phyloP scores from a whole-genome alignment of 2,113 vertebrate genomes.

The Python bivittatus region DNA sequence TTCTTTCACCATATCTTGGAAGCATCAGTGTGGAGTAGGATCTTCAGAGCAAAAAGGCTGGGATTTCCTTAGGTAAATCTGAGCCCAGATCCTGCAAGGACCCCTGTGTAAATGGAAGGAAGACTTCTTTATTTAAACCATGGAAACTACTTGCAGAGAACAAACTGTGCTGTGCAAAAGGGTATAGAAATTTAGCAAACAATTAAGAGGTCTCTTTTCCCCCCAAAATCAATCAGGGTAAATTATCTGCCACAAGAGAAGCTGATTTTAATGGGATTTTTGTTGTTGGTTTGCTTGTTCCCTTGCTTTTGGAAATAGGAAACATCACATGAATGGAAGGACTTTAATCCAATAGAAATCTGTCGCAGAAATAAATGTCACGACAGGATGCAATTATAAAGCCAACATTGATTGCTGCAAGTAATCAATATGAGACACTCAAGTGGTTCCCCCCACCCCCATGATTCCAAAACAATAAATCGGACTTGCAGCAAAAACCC shows the following conservation, averaged over 20 bases:
- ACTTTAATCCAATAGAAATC: background rate
- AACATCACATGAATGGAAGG: constrained; percentile 35
- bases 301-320: constrained; percentile 24
- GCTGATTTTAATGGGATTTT: constrained; percentile 47
- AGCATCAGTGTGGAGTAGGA: too few relatives aligned
- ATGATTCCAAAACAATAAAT: background rate
- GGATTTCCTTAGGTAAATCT: too few relatives aligned
- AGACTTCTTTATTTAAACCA: background rate
- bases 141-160: constrained; percentile 17
- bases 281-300: constrained; percentile 35
- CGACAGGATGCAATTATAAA: constrained; percentile 40
- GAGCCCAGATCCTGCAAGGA: background rate
- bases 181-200: constrained; percentile 34
- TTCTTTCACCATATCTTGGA: background rate
- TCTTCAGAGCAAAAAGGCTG: background rate
- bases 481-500: too few relatives aligned
- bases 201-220: background rate
- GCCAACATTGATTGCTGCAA: constrained; percentile 38
- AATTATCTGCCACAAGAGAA: constrained; percentile 42
- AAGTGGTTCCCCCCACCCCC: background rate
- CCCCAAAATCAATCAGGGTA: background rate
- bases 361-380: constrained; percentile 17
- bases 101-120: background rate
- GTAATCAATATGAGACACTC: background rate
- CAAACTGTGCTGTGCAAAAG: background rate